phyloP scores from a whole-genome alignment of 2,888 invertebrate genomes.

The Drosophila eohydei region DNA sequence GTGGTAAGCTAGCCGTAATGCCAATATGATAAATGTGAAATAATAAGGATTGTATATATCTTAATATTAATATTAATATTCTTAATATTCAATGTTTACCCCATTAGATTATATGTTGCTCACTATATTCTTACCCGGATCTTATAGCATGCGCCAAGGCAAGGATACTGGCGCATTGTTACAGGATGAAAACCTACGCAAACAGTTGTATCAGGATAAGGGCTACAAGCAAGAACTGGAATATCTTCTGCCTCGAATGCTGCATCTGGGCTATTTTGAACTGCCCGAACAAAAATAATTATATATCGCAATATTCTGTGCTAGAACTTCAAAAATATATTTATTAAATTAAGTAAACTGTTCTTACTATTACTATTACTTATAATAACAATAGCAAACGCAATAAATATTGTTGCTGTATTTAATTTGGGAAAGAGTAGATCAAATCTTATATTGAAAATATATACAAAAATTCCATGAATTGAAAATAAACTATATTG shows the following conservation, averaged over 20 bases:
- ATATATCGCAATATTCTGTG: neutral
- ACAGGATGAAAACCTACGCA: constrained; percentile 2
- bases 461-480: too few relatives aligned
- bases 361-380: too few relatives aligned
- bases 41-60: neutral
- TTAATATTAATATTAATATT: too few relatives aligned
- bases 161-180: constrained; percentile 17
- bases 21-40: constrained; percentile 10
- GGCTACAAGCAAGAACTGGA: constrained; percentile 36
- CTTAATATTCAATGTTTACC: neutral
- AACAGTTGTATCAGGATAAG: neutral
- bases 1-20: constrained; percentile 56
- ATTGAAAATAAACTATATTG: neutral
- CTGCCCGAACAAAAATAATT: constrained; percentile 6
- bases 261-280: constrained; percentile 66
- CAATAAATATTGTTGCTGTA: too few relatives aligned
- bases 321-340: too few relatives aligned
- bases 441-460: too few relatives aligned
- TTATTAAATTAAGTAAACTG: too few relatives aligned
- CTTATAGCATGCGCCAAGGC: constrained; percentile 12
- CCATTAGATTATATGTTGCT: constrained; percentile 34
- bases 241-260: constrained; percentile 49
- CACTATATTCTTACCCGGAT: constrained; percentile 33
- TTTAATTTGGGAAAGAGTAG: too few relatives aligned
- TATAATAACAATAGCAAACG: too few relatives aligned